Base-by-base conservation (phyloP, 2,797 vertebrate genomes). In the Lithobates sylvaticus region DNA sequence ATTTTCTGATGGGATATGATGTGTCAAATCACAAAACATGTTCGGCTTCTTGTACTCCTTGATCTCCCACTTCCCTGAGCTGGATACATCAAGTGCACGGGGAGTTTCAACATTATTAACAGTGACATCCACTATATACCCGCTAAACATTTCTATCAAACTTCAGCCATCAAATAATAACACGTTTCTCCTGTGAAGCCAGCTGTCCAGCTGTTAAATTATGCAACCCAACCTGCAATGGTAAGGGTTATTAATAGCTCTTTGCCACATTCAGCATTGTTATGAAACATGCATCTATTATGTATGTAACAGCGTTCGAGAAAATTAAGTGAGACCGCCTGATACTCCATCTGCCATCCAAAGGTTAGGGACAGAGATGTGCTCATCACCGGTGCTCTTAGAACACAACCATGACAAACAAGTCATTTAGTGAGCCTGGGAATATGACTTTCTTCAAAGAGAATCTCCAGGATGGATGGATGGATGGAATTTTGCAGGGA, bases 11-110 rank as follows among this genome's bases (percentile, higher is more conserved):
- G 86, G 81, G 81, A 71, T 16, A 26, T 8, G 78, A 72, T 10
- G 82, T 75, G 88, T 89, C 88, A 77, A 77, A 73, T 89, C 86
- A 88, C 82, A 64, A 74, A 85, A 75, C 69, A 27, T 23, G 73
- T 68, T 81, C 69, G 29, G 68, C 13, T 44, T 71, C 78, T 86
- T 81, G 78, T 76, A 76, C 73, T 76, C 58, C 47, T 86, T 81
- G 72, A 86, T 81, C 65, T 70, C 58, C 36, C 32, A 27, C 5
- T 26, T 42, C 47, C 21, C 47, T 69, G 50, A 71, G 65, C 50
- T 71, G 54, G 42, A 69, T 32, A 32, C 44, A 81, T 81, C 32
- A 76, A 18, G 44, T 64, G 70, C 42, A n/a, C 54, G n/a, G 9
- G 29, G 34, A 42, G 64, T 58, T 76, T 36, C 39, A 64, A 5